Conservation (phyloP, 2,113 vertebrate species). For the Urocolius indicus region DNA sequence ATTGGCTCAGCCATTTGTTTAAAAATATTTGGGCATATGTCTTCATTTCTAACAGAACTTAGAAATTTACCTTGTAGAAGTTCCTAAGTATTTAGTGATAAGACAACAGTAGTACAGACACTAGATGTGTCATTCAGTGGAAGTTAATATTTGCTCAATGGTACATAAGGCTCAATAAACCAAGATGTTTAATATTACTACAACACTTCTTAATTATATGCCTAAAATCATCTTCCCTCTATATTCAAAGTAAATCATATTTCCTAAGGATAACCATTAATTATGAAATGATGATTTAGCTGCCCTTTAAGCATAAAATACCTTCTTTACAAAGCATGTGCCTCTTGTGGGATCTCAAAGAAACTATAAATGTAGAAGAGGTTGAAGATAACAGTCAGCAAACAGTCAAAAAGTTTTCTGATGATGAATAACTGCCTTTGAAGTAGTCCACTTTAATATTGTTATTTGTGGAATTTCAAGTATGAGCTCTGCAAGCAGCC, state of each 20-base stretch:
- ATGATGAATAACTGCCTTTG: constrained; percentile 30
- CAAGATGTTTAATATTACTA: background rate
- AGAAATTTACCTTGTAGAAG: background rate
- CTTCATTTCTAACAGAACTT: background rate
- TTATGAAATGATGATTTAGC: background rate
- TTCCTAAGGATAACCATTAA: constrained; percentile 13
- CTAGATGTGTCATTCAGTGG: background rate
- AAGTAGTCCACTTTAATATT: constrained; percentile 44
- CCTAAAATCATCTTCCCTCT: background rate
- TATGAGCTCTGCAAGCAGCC: constrained; percentile 46
- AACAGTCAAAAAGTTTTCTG: constrained; percentile 14
- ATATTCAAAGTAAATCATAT: background rate
- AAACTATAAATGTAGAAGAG: background rate
- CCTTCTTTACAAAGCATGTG: background rate
- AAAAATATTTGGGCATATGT: background rate
- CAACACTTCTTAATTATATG: background rate
- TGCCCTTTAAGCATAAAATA: background rate
- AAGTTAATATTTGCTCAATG: background rate
- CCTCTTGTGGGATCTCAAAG: constrained; percentile 33
- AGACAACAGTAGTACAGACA: background rate
- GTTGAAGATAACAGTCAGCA: constrained; percentile 12
- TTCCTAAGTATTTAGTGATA: background rate
- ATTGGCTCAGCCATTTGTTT: background rate
- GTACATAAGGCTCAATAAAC: background rate
- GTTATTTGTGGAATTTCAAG: constrained; percentile 68